A percentile compares a stretch with the other conserved stretches of the same genome.
Evolutionary conservation across 2,888 invertebrate genomes (phyloP).

Genomic region (Ochlodes sylvanus): DNA sequence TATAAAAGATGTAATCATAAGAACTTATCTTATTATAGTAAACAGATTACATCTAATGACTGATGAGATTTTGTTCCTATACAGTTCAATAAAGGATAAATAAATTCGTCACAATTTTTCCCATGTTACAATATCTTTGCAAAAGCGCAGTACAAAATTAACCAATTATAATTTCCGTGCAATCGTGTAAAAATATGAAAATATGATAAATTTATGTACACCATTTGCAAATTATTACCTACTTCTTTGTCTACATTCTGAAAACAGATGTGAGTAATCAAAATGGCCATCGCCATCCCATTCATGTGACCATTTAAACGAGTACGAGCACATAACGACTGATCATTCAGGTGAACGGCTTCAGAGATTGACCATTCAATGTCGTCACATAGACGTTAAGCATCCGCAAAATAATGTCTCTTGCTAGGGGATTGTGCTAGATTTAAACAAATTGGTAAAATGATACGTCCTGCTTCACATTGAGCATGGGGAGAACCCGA

Average conservation of each 20-base stretch:
- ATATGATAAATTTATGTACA: too few species aligned
- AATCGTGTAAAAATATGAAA: too few species aligned
- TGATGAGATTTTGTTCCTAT: too few species aligned
- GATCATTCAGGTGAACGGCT: not conserved
- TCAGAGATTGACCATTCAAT: constrained; percentile 18
- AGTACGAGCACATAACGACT: not conserved
- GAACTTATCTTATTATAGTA: too few species aligned
- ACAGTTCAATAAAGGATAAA: too few species aligned
- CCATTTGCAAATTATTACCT: not conserved
- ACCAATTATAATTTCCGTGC: too few species aligned
- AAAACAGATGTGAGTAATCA: not conserved
- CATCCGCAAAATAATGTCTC: constrained; percentile 37
- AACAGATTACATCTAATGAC: too few species aligned
- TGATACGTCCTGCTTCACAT: constrained; percentile 66
- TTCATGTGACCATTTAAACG: constrained; percentile 3
- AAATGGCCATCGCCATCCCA: not conserved
- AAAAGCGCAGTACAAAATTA: too few species aligned
- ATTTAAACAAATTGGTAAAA: constrained; percentile 70
- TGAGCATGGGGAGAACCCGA: constrained; percentile 46
- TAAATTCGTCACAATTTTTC: too few species aligned
- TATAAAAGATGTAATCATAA: too few species aligned
- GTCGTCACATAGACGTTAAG: constrained; percentile 4
- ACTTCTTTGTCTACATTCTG: not conserved
- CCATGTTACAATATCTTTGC: too few species aligned
- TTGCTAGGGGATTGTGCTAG: constrained; percentile 61